Evolutionary conservation across 2,113 vertebrate species (phyloP), one percentile per base, ranked within the genome.

Genomic region (Psilopogon haemacephalus): DNA sequence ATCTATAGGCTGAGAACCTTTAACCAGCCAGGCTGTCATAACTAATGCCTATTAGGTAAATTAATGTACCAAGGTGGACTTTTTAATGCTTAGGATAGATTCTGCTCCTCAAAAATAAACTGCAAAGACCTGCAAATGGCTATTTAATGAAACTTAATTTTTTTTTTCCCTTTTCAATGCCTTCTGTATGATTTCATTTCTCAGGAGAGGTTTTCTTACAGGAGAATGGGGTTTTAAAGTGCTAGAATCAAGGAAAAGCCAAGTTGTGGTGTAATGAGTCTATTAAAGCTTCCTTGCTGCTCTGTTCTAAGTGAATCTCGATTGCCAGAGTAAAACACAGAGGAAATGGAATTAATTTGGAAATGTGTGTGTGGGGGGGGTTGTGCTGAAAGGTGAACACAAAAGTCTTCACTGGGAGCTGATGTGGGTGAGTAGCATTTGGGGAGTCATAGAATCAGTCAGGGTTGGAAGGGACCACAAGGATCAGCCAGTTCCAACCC

Each of bases 31-130:
- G 71, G n/a, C 91, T 95, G 95, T 92, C 95, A 96, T 93, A 94
- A 97, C 96, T 94, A 96, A 96, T 77, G 58, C 92, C 69, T 96
- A 84, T 97, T 97, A 56, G 64, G 88, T 94, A 88, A 96, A 94
- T 96, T 97, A 90, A 88, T 97, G 93, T 89, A 96, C 91, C 87
- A 94, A 83, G 0, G 12, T 56, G 80, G 77, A 84, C 62, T 96
- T 95, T 95, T 81, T 93, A 97, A 52, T 79, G 76, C 86, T 95
- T 86, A 91, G 59, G 58, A 96, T 95, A 89, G 88, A 97, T 95
- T 94, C 89, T 81, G 42, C 70, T 95, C 87, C 93, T 97, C 89
- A 94, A 95, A 96, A 96, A 95, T 64, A 97, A 97, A 97, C 88
- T 94, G 91, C 84, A 93, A 95, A 94, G 89, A 74, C 56, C 86